A percentile compares a stretch with the other conserved stretches of the same genome.
These are phyloP conservation scores for Leptinotarsa texana DNA, from an alignment of 1,140 invertebrate species.

Conservation along the genomic window DNA sequence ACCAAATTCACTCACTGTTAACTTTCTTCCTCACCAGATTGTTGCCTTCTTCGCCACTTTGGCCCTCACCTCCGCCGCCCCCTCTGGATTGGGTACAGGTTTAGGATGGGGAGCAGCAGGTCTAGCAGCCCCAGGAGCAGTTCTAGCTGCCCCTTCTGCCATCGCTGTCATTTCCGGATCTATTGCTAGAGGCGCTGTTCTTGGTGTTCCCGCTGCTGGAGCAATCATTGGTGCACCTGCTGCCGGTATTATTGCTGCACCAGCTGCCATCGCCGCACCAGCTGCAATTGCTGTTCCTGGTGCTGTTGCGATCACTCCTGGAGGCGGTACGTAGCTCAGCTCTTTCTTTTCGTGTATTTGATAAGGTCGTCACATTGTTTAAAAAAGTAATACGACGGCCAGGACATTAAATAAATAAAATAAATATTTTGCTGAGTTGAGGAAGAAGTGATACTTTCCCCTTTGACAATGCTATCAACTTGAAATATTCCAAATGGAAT, in stretches of 20 bases:
- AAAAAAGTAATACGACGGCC: too few species aligned
- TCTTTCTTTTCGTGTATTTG: neutral
- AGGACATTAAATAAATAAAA: too few species aligned
- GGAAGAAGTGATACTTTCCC: too few species aligned
- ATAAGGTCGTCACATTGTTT: too few species aligned
- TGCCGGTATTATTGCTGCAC: slow-evolving; percentile 26
- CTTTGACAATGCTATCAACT: neutral
- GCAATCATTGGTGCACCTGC: slow-evolving; percentile 4
- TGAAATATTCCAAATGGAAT: neutral
- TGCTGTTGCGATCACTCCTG: slow-evolving; percentile 21
- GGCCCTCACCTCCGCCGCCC: slow-evolving; percentile 37
- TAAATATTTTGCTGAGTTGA: too few species aligned
- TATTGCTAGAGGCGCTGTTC: slow-evolving; percentile 18
- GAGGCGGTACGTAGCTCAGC: slow-evolving; percentile 13
- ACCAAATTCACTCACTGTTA: too few species aligned
- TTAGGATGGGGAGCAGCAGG: slow-evolving; percentile 17
- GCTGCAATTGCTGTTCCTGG: slow-evolving; percentile 32
- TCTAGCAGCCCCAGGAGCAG: slow-evolving; percentile 18
- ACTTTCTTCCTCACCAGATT: slow-evolving; percentile 12
- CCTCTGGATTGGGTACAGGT: slow-evolving; percentile 19
- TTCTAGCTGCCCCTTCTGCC: slow-evolving; percentile 10
- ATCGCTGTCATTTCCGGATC: slow-evolving; percentile 31
- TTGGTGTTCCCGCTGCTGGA: slow-evolving; percentile 21
- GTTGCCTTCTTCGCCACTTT: slow-evolving; percentile 36
- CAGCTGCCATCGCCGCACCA: slow-evolving; percentile 28